Conservation (phyloP, 2,888 invertebrate species). For the Plagodis dolabraria region DNA sequence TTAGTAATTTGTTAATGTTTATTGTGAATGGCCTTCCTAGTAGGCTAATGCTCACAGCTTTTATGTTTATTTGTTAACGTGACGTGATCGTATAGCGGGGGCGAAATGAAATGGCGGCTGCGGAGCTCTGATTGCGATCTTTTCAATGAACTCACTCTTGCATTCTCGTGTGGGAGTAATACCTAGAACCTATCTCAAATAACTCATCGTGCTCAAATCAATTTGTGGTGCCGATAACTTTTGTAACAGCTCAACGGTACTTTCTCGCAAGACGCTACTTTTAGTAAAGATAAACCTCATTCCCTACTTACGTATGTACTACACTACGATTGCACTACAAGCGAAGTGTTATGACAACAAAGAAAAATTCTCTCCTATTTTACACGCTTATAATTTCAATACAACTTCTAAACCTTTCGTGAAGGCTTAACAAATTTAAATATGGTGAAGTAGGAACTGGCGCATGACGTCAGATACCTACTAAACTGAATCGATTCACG, state of each 20-base stretch:
- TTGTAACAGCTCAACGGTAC: conserved; percentile 26
- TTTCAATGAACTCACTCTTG: conserved; percentile 68
- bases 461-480: conserved; percentile 36
- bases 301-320: conserved; percentile 1
- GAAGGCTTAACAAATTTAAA: conserved; percentile 19
- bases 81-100: conserved; percentile 69
- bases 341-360: background rate
- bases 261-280: conserved; percentile 9
- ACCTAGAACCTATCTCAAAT: conserved; percentile 28
- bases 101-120: conserved; percentile 74
- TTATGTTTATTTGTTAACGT: conserved; percentile 48
- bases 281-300: conserved; percentile 1
- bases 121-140: conserved; percentile 62
- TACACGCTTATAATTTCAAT: conserved; percentile 3
- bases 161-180: conserved; percentile 53
- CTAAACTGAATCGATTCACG: conserved; percentile 33
- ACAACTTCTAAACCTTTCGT: conserved; percentile 5
- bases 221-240: conserved; percentile 31
- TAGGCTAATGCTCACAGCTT: conserved; percentile 14
- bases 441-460: conserved; percentile 34
- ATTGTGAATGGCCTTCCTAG: conserved; percentile 23
- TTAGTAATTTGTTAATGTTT: conserved; percentile 15
- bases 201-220: conserved; percentile 30
- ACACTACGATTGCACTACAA: conserved; percentile 1
- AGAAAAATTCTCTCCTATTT: conserved; percentile 1